Base-by-base conservation (phyloP, 2,113 vertebrate genomes). In the Ancistrus triradiatus region DNA sequence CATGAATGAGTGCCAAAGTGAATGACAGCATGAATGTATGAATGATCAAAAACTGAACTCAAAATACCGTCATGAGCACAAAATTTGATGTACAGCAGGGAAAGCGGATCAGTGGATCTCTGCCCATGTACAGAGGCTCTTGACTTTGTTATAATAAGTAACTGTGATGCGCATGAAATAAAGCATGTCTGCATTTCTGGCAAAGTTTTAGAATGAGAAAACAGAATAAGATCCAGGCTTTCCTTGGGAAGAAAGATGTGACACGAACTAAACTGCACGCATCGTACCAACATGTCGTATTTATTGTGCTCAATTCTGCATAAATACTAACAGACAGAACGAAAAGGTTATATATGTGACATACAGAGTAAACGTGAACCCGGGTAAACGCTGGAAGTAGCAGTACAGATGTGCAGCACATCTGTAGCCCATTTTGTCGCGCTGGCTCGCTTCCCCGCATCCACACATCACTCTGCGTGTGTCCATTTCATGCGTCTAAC, bases 1-100 rank as follows among this genome's bases (percentile, higher is more conserved):
- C 75, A 84, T 87, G 85, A 85, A 83, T 83, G 84, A 87, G 80
- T 82, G 85, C 83, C 83, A 85, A 82, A 84, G 85, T 83, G 85
- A 84, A 86, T 85, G 84, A 61, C 55, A 40, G 27, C 74, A 82
- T 81, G 63, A 75, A 77, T 42, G 74, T 65, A 80, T 78, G 82
- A 62, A 71, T 68, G 73, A 60, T 46, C 58, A 40, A 25, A 75
- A 85, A 69, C 37, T 19, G 56, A 73, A 68, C 60, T 38, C 31
- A 55, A n/a, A 33, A 68, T 31, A 68, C 2, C n/a, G 22, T 42
- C 24, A 43, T 49, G 63, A 15, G 28, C 15, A 47, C 48, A 50
- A n/a, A 50, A 58, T 55, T 42, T 33, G 15, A 47, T 43, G 55
- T 25, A 38, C 17, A 13, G 55, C 22, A 33, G 31, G 27, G 38